Conservation (phyloP, 2,888 invertebrate species). For the Steromphala cineraria region DNA sequence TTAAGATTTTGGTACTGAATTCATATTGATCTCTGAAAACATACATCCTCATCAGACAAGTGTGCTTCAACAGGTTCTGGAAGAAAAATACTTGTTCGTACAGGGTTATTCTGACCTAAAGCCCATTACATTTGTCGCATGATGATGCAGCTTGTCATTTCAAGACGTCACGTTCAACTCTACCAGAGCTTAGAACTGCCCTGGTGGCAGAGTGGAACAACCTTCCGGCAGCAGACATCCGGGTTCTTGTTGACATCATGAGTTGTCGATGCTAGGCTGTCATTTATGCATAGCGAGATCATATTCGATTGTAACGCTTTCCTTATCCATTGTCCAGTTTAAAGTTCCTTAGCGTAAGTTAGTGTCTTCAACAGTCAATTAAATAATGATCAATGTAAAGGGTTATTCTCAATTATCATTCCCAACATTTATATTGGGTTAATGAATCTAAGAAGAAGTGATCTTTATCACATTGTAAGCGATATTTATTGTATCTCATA, state of each 20-base stretch:
- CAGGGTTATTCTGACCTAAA: neutral
- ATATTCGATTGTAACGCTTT: neutral
- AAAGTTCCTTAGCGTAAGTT: too few species aligned
- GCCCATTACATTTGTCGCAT: neutral
- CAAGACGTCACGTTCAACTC: neutral
- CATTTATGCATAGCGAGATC: neutral
- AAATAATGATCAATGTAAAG: too few species aligned
- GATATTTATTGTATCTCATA: too few species aligned
- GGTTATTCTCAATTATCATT: too few species aligned
- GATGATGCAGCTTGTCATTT: neutral
- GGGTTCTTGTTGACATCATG: neutral
- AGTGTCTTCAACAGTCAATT: too few species aligned
- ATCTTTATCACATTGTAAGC: too few species aligned
- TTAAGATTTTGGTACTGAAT: neutral
- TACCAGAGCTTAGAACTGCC: neutral
- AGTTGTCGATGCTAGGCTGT: neutral
- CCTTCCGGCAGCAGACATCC: too few species aligned
- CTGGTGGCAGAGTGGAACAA: neutral
- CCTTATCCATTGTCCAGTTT: too few species aligned
- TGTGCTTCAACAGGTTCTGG: neutral
- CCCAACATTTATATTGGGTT: too few species aligned
- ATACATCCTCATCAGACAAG: neutral
- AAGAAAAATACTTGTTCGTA: neutral
- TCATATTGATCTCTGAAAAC: neutral
- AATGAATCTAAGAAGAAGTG: too few species aligned